Evolutionary conservation across 2,888 invertebrate genomes (phyloP), one percentile per base, ranked within the genome.

Genomic region (Hydriomena furcata): DNA sequence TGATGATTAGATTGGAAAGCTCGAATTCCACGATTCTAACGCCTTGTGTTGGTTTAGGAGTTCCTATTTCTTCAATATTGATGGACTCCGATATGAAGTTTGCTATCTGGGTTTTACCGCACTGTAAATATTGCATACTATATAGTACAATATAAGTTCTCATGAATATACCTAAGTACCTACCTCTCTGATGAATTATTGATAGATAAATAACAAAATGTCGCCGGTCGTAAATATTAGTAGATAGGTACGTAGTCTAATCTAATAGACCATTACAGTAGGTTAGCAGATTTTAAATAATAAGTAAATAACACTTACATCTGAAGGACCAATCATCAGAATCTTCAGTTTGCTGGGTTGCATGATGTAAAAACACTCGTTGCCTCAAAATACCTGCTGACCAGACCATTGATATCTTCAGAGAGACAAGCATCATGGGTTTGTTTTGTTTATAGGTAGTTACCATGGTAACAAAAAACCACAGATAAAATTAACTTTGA

Each of bases 1-100:
- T 92, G 0, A 93, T 81, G 60, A 87, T 92, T 4, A 94, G 70
- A 62, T 92, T 92, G 12, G 91, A 85, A 13, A 92, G 86, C 79
- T 95, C 95, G 77, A 95, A 95, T 74, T 96, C 96, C 7, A 96
- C 88, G 63, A 96, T 95, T 64, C 95, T 91, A 24, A 93, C 93
- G 28, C 95, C 95, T 78, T 94, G 93, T 0, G 95, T 95, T 1
- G 95, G 93, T 58, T 92, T 90, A 59, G 94, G 93, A 13, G 92
- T 86, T 34, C 87, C 92, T 7, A 91, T 82, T 50, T 91, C 88
- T 63, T 95, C 95, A 7, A 92, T 92, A 24, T 94, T 94, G 41
- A 84, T 78, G 1, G 85, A 82, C 71, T 95, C 94, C 0, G 95
- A 93, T 62, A 95, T 80, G 67, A 93, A 94, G 77, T 95, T 95